Evolutionary conservation across 2,888 invertebrate species (phyloP).

Genomic region (Drosophila melanocephala): DNA sequence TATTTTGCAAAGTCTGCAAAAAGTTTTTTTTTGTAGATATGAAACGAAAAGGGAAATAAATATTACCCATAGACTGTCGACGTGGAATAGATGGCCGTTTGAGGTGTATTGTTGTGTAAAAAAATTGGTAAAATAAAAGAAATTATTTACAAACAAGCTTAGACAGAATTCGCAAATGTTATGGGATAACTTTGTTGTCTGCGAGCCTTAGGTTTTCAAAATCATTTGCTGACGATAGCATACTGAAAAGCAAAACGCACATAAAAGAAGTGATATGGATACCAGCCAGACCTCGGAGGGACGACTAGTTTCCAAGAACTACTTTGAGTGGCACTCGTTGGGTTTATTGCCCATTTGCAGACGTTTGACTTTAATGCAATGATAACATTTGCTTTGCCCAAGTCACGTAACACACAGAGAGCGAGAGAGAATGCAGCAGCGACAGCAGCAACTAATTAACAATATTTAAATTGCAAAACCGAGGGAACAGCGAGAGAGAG

Average conservation of each 20-base stretch:
- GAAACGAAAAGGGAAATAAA: conserved; percentile 20
- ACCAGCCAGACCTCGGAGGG: conserved; percentile 8
- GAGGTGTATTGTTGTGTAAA: conserved; percentile 78
- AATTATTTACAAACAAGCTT: conserved; percentile 81
- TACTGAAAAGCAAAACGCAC: conserved; percentile 25
- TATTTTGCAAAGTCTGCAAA: conserved; percentile 72
- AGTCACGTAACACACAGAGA: background rate
- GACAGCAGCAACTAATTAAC: conserved; percentile 67
- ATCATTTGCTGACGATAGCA: conserved; percentile 68
- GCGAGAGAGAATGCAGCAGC: conserved; percentile 25
- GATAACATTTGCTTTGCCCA: conserved; percentile 50
- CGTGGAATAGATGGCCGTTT: conserved; percentile 57
- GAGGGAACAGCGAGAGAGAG: background rate
- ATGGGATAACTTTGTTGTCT: conserved; percentile 76
- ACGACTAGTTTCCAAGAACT: conserved; percentile 31
- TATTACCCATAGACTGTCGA: conserved; percentile 12
- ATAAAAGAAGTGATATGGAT: conserved; percentile 53
- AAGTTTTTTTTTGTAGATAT: conserved; percentile 61
- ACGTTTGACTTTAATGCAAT: conserved; percentile 64
- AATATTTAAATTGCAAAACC: conserved; percentile 69
- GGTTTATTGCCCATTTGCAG: conserved; percentile 41
- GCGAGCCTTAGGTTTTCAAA: conserved; percentile 31
- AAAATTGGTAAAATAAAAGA: conserved; percentile 80
- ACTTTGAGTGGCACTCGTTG: conserved; percentile 46
- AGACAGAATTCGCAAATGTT: conserved; percentile 74